Evolutionary conservation across 1,140 invertebrate species (phyloP), one percentile per base, ranked within the genome.

Genomic region (Halesus radiatus): DNA sequence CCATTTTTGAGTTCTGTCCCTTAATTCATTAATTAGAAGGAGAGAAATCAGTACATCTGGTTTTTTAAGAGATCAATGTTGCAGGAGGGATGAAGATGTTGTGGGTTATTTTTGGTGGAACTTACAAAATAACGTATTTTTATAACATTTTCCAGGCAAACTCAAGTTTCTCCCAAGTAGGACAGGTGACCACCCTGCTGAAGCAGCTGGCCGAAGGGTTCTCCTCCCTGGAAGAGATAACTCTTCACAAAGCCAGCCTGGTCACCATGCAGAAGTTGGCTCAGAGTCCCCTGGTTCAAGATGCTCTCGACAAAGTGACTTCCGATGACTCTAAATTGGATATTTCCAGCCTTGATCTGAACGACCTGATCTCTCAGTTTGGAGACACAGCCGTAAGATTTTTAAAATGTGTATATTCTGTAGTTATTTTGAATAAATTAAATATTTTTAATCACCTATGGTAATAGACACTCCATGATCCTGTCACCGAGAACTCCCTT

Each of bases 101-200:
- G n/a, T n/a, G n/a, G n/a, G n/a, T n/a, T n/a, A n/a, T n/a, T n/a
- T n/a, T n/a, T n/a, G n/a, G n/a, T n/a, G n/a, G n/a, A n/a, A n/a
- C n/a, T n/a, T n/a, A n/a, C 3, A 45, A 45, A 13, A 45, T 45
- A 45, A 45, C 13, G 7, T 45, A 13, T 13, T 13, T 45, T 45
- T 10, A 45, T 4, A 45, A 45, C 26, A 53, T 45, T 85, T 85
- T 82, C 10, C 84, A 92, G 86, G 90, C 91, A 3, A 94, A 93
- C 84, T 86, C 87, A 52, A 91, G 90, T 1, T 93, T 93, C 79
- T 84, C 88, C 10, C 89, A 92, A 73, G 88, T 93, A 85, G 87
- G 89, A 15, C 88, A 89, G 22, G 86, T 93, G 37, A 84, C 87
- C 0, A 75, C 84, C 0, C 73, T 92, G 13, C 85, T 92, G 22